Evolutionary conservation across 2,888 invertebrate species (phyloP).

Genomic region (Trachelus troglodyta): DNA sequence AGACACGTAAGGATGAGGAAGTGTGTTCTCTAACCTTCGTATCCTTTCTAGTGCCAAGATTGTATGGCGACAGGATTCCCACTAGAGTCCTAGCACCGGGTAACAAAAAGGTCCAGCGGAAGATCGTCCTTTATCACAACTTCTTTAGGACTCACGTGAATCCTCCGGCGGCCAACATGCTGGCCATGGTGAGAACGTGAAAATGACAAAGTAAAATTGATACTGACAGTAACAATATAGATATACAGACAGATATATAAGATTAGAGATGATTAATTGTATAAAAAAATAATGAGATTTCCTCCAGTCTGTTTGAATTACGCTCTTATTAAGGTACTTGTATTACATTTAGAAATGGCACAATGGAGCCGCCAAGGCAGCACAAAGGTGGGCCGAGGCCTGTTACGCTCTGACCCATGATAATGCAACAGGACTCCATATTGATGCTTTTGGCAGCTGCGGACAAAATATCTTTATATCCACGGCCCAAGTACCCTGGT

Average conservation of each 20-base stretch:
- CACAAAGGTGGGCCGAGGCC: slow-evolving; percentile 80
- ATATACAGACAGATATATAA: neutral
- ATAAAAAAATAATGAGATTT: neutral
- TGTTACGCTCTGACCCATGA: slow-evolving; percentile 80
- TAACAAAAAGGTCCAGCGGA: slow-evolving; percentile 73
- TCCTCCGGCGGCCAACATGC: slow-evolving; percentile 84
- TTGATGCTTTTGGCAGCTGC: slow-evolving; percentile 77
- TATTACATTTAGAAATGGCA: slow-evolving; percentile 76
- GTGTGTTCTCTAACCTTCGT: neutral
- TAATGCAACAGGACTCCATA: slow-evolving; percentile 73
- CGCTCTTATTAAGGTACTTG: neutral
- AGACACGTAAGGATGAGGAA: neutral
- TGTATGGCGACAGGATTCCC: slow-evolving; percentile 72
- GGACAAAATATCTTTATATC: slow-evolving; percentile 87
- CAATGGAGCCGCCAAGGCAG: slow-evolving; percentile 75
- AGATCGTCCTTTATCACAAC: slow-evolving; percentile 82
- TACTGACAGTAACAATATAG: neutral
- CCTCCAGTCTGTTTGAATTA: neutral
- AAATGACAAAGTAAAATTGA: neutral
- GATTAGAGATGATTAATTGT: neutral
- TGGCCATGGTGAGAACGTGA: slow-evolving; percentile 75
- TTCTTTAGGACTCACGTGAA: slow-evolving; percentile 80
- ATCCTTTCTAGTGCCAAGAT: slow-evolving; percentile 68
- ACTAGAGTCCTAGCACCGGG: slow-evolving; percentile 70
- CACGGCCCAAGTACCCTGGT: slow-evolving; percentile 85